Percentiles rank a stretch among this genome's conserved stretches.
Conservation (phyloP, 1,140 invertebrate species). For the Conus ventricosus region DNA sequence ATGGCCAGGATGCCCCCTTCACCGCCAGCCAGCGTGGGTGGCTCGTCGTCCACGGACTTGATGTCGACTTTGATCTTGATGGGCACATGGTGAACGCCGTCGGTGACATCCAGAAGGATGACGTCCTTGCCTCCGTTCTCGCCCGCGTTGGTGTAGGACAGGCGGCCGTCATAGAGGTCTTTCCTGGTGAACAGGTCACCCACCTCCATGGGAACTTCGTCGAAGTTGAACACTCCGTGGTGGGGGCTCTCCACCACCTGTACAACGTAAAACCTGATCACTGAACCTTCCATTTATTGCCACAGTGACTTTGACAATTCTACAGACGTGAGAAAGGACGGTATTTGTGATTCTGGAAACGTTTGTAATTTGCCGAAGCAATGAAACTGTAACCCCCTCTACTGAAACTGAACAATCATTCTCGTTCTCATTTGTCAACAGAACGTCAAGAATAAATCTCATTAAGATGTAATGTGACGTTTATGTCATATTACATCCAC, state of each 20-base stretch:
- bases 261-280: neutral
- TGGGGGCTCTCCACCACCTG: conserved; percentile 56
- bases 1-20: conserved; percentile 58
- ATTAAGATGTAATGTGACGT: too few relatives aligned
- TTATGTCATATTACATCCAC: too few relatives aligned
- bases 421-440: too few relatives aligned
- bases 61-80: conserved; percentile 66
- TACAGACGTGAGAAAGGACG: too few relatives aligned
- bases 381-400: too few relatives aligned
- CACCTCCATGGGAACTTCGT: conserved; percentile 48
- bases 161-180: conserved; percentile 63
- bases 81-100: conserved; percentile 73
- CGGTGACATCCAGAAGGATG: conserved; percentile 72
- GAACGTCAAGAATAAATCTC: too few relatives aligned
- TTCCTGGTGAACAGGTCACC: conserved; percentile 67
- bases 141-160: conserved; percentile 70
- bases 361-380: too few relatives aligned
- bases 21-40: conserved; percentile 58
- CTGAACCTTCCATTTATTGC: too few relatives aligned
- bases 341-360: too few relatives aligned
- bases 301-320: too few relatives aligned
- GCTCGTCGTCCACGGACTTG: conserved; percentile 70
- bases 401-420: too few relatives aligned
- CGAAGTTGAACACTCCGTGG: conserved; percentile 39
- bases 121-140: conserved; percentile 66